Base-by-base conservation (phyloP, 2,797 vertebrate species). In the Pelodytes ibericus region DNA sequence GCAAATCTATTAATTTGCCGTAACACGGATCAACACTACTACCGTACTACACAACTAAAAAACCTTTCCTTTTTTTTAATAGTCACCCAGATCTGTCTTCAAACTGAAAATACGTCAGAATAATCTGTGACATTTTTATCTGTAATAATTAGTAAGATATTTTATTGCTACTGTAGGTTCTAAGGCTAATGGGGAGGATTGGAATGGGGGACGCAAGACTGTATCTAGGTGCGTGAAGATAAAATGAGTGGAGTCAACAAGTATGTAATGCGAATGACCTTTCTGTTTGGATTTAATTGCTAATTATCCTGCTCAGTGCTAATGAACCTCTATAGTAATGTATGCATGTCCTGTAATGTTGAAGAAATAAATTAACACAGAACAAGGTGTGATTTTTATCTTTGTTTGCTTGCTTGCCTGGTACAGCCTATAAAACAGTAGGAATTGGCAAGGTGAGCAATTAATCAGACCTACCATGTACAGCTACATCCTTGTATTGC, bases 201-300 rank as follows among this genome's bases (percentile, higher is more conserved):
- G 18, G 18, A 4, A 16, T 4, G 18, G 44, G 5, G 44, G 18
- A n/a, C 18, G 2, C 18, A 1, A n/a, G 18, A 15, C 13, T 49
- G 18, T n/a, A n/a, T 4, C 13, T 49, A 49, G 13, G 44, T 49
- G 18, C 18, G 18, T 11, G 4, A 26, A n/a, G 29, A 53, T 18
- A 24, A n/a, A 18, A 31, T 41, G 18, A 66, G 6, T 41, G 29
- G 29, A 61, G 64, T 22, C 41, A 69, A 41, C 58, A 44, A 49
- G 59, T 49, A 49, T 75, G 73, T 68, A 60, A 68, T 51, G 39
- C 51, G 64, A 61, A 59, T 61, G 41, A 76, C 74, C 67, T 71
- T 76, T 64, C 47, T 30, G 41, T 61, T 60, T 61, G 18, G 13
- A 57, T 69, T 53, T 76, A 63, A 70, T 76, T 70, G 67, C 49